Percentiles rank a stretch among this genome's conserved stretches.
Evolutionary conservation across 2,888 invertebrate genomes (phyloP).

Genomic region (Sthenelais limicola): DNA sequence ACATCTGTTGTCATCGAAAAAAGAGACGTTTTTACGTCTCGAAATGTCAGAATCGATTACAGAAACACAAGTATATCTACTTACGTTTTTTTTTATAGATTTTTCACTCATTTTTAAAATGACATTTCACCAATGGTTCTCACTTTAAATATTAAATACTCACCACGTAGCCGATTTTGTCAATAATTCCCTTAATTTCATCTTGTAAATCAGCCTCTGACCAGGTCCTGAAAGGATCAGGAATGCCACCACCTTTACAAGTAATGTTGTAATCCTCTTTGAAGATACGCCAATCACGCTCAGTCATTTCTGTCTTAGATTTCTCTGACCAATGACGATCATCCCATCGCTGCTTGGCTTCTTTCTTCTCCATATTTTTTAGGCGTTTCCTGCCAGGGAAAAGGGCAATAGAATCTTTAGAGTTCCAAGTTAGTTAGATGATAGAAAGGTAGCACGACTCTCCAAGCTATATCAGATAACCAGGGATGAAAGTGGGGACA

Average conservation of each 20-base stretch:
- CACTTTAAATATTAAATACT: not conserved
- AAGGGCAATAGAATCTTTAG: too few relatives aligned
- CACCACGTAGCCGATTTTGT: constrained; percentile 86
- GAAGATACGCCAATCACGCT: constrained; percentile 99
- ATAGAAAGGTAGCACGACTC: too few relatives aligned
- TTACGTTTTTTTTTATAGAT: too few relatives aligned
- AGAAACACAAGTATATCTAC: too few relatives aligned
- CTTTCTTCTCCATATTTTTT: constrained; percentile 93
- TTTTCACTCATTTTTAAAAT: too few relatives aligned
- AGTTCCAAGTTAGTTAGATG: too few relatives aligned
- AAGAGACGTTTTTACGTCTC: too few relatives aligned
- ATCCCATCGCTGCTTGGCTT: constrained; percentile 99
- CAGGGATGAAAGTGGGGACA: too few relatives aligned
- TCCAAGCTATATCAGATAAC: too few relatives aligned
- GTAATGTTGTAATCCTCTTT: constrained; percentile 99
- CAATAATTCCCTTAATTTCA: constrained; percentile 94
- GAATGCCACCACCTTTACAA: constrained; percentile 96
- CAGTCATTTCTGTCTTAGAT: constrained; percentile 93
- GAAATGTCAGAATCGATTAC: too few relatives aligned
- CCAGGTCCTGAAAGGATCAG: constrained; percentile 96
- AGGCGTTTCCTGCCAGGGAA: constrained; percentile 78
- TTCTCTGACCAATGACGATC: constrained; percentile 99
- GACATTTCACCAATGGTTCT: too few relatives aligned
- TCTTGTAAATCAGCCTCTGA: constrained; percentile 91
- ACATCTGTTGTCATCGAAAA: too few relatives aligned